Percentiles rank a stretch among this genome's conserved stretches.
Conservation (phyloP, 1,140 invertebrate genomes). For the Drosophila arawakana region DNA sequence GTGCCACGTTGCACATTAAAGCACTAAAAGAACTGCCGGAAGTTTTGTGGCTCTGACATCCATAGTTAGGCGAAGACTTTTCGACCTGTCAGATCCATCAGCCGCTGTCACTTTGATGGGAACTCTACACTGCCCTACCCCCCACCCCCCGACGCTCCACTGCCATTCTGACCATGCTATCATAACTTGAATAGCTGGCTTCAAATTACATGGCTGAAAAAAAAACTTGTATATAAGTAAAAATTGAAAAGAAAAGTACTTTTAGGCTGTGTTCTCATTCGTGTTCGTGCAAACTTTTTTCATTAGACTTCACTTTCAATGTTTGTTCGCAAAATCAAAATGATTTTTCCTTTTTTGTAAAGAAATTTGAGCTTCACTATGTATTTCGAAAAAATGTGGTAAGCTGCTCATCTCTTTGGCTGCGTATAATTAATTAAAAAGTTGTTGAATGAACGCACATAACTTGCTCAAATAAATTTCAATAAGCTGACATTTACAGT, state of each 20-base stretch:
- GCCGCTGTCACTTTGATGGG: conserved; percentile 50
- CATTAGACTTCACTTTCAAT: conserved; percentile 41
- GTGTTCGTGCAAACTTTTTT: conserved; percentile 44
- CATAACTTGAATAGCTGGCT: conserved; percentile 12
- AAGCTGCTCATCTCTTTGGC: conserved; percentile 23
- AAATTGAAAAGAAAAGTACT: not conserved
- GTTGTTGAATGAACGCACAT: conserved; percentile 6
- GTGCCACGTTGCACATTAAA: conserved; percentile 58
- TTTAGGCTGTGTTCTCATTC: conserved; percentile 22
- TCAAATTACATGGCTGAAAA: conserved; percentile 21
- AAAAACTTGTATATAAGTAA: not conserved
- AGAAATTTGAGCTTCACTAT: conserved; percentile 11
- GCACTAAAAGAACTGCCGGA: conserved; percentile 31
- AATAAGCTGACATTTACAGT: conserved; percentile 9
- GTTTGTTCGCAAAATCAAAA: not conserved
- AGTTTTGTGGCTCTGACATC: conserved; percentile 38
- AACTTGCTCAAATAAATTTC: conserved; percentile 1
- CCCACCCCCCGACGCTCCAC: not conserved
- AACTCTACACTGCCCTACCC: no score
- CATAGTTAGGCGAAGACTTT: conserved; percentile 39
- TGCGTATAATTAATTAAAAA: conserved; percentile 28
- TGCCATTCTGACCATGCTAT: not conserved
- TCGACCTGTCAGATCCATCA: conserved; percentile 65
- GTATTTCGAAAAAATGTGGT: conserved; percentile 14
- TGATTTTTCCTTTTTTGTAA: not conserved